phyloP scores from a whole-genome alignment of 2,797 vertebrate species.

The Sternotherus odoratus region DNA sequence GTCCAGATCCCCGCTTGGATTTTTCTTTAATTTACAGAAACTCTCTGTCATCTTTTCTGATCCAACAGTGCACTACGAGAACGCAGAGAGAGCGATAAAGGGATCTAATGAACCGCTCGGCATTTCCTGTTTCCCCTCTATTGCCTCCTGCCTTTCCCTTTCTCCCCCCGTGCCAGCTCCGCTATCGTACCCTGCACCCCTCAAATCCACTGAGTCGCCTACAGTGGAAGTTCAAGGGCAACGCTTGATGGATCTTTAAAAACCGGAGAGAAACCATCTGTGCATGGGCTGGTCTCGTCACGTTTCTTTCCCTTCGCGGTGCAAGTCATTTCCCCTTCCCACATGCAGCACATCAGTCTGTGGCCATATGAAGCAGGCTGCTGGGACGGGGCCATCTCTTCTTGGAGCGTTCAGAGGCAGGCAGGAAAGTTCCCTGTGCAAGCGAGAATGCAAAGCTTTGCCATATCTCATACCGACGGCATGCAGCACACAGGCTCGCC shows the following conservation, averaged over 20 bases:
- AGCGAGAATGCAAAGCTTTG: not conserved
- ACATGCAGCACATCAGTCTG: constrained; percentile 2
- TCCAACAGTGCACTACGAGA: not conserved
- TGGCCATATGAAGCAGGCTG: constrained; percentile 8
- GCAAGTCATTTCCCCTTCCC: constrained; percentile 62
- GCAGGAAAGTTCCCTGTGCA: constrained; percentile 33
- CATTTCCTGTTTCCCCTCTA: not conserved
- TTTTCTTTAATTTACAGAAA: rapidly evolving
- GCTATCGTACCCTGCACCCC: not conserved
- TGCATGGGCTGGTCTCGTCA: constrained; percentile 46
- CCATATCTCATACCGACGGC: constrained; percentile 59
- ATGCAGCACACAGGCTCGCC: constrained; percentile 52
- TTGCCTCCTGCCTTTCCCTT: not conserved
- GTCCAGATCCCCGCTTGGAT: not conserved
- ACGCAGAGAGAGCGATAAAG: not conserved
- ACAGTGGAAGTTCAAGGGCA: not conserved
- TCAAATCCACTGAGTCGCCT: not conserved
- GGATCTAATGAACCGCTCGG: not conserved
- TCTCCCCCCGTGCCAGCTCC: not conserved
- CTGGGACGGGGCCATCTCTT: constrained; percentile 43
- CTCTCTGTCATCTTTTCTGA: not conserved
- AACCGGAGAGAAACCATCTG: not conserved
- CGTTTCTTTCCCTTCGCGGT: constrained; percentile 62
- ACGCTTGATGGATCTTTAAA: not conserved
- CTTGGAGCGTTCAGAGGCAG: not conserved